Evolutionary conservation across 2,888 invertebrate genomes (phyloP), one percentile per base, ranked within the genome.

Genomic region (Orchesella flavescens): DNA sequence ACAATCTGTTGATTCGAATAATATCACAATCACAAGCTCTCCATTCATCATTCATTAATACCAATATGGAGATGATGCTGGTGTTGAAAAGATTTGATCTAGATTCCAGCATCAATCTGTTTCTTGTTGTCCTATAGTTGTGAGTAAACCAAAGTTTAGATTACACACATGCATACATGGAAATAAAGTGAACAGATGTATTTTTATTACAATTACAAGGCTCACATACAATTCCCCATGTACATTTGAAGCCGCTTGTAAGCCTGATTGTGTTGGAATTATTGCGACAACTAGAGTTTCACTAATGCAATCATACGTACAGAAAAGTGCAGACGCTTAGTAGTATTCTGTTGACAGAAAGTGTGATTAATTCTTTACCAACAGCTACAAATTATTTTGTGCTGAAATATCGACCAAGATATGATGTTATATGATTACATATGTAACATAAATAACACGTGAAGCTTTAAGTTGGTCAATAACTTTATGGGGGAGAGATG

Each of bases 21-120:
- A 66, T 65, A 63, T 61, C 74, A 49, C 63, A 74, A 63, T 61
- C 74, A 49, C 63, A 74, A 59, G 23, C 72, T 72, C 63, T 71
- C 66, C 73, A 73, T 80, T 80, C 59, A 65, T 80, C 79, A 72
- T 72, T 79, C 57, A 79, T 79, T 79, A 79, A 79, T 79, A 68
- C 72, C 79, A 78, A 79, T 55, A 74, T 68, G 49, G 23, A n/a
- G 63, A 53, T 7, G 19, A 17, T 46, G 61, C 63, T 49, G n/a
- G 63, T 17, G 66, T 34, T 66, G 55, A 57, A 46, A 74, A 80
- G 59, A 68, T 80, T 55, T 80, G 80, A 46, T 73, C 80, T 65
- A 69, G 80, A 74, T 73, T 80, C 80, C 80, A 80, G 72, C 65
- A 73, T 80, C 80, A 80, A 80, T 73, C 73, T 66, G 49, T 65